These are phyloP conservation scores for Nyctibius grandis DNA, from an alignment of 2,797 vertebrate genomes.

Conservation along the genomic window DNA sequence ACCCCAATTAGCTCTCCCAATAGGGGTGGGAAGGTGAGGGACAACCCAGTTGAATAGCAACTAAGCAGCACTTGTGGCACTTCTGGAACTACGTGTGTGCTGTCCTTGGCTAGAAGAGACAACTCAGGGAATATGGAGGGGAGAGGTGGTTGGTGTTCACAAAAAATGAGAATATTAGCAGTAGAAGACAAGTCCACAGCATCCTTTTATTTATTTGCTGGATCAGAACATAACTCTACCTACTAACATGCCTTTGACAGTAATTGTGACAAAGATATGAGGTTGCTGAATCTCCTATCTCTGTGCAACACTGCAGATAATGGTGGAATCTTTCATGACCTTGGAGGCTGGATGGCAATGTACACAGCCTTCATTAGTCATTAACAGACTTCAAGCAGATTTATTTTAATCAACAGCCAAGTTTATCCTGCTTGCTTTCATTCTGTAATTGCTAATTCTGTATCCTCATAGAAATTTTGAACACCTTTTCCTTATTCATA, in stretches of 20 bases:
- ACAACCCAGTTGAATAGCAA: not conserved
- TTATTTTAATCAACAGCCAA: not conserved
- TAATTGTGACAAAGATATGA: not conserved
- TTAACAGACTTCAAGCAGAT: not conserved
- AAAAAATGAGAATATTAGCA: not conserved
- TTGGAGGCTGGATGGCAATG: not conserved
- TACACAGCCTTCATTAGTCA: not conserved
- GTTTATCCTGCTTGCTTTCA: not conserved
- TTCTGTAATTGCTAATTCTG: not conserved
- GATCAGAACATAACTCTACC: not conserved
- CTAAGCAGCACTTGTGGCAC: not conserved
- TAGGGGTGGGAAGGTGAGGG: not conserved
- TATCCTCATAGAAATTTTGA: not conserved
- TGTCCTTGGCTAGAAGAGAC: not conserved
- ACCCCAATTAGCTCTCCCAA: not conserved
- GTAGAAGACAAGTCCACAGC: not conserved
- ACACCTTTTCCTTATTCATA: not conserved
- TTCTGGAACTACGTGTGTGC: not conserved
- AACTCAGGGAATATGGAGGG: not conserved
- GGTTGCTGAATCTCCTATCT: not conserved
- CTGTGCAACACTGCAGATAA: not conserved
- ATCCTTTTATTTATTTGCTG: not conserved
- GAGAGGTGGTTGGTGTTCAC: not conserved
- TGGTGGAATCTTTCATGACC: not conserved
- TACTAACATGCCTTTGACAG: not conserved